Percentiles rank a stretch among this genome's conserved stretches.
phyloP scores from a whole-genome alignment of 1,140 invertebrate genomes.

The Helicoverpa zea region DNA sequence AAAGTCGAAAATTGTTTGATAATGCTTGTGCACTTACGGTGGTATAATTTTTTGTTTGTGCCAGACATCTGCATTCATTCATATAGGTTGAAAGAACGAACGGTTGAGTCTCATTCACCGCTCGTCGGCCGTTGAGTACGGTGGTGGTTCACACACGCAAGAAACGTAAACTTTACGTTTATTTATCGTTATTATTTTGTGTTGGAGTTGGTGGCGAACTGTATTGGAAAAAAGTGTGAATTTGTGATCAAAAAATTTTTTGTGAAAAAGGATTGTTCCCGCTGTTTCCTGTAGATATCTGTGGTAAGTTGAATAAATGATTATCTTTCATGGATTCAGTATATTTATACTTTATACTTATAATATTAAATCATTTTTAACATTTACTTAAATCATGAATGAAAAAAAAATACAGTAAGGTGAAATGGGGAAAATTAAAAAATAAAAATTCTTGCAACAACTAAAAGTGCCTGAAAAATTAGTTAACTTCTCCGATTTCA shows the following conservation, averaged over 20 bases:
- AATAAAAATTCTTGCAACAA: too few relatives aligned
- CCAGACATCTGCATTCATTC: slow-evolving; percentile 55
- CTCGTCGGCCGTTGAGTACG: background rate
- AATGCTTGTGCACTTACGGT: background rate
- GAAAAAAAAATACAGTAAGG: too few relatives aligned
- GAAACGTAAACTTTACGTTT: slow-evolving; percentile 1
- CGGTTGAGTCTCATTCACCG: background rate
- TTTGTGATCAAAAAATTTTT: slow-evolving; percentile 9
- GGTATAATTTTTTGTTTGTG: background rate
- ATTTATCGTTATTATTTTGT: background rate
- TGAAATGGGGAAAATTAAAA: too few relatives aligned
- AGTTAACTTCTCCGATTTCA: too few relatives aligned
- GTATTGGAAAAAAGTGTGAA: background rate
- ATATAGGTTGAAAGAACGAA: slow-evolving; percentile 32
- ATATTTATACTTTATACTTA: too few relatives aligned
- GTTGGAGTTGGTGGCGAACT: background rate
- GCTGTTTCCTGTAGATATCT: background rate
- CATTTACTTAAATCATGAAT: too few relatives aligned
- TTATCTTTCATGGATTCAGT: too few relatives aligned
- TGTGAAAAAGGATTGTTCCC: slow-evolving; percentile 26
- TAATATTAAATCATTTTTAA: too few relatives aligned
- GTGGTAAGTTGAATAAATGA: background rate
- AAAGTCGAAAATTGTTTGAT: slow-evolving; percentile 16
- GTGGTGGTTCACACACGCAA: background rate
- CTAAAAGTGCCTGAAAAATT: too few relatives aligned